phyloP scores from a whole-genome alignment of 2,888 invertebrate species.

The Chaitophorus viminalis region DNA sequence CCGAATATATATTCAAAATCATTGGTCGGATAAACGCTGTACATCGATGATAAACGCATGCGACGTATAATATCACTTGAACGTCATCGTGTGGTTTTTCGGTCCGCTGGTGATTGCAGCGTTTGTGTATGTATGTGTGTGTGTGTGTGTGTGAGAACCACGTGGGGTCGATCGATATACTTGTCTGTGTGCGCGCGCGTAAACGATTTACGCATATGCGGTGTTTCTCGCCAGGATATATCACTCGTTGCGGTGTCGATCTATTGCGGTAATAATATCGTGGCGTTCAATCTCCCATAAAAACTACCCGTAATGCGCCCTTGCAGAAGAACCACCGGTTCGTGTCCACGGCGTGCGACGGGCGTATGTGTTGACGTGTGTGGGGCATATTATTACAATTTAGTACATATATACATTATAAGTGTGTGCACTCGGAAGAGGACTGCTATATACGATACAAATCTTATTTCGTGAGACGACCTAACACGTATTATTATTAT shows the following conservation, averaged over 20 bases:
- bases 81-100: slow-evolving; percentile 11
- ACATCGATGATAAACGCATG: too few relatives aligned
- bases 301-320: neutral
- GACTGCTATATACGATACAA: neutral
- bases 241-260: slow-evolving; percentile 32
- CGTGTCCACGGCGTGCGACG: neutral
- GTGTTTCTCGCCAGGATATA: slow-evolving; percentile 6
- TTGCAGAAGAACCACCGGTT: neutral
- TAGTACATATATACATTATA: too few relatives aligned
- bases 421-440: too few relatives aligned
- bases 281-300: neutral
- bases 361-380: neutral
- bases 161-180: neutral
- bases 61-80: neutral
- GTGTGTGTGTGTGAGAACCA: neutral
- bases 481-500: neutral
- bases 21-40: too few relatives aligned
- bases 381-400: neutral
- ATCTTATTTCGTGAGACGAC: too few relatives aligned
- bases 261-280: neutral
- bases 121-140: neutral
- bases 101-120: neutral
- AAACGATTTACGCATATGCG: neutral
- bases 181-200: neutral
- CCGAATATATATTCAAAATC: too few relatives aligned